Conservation (phyloP, 1,140 invertebrate species). For the Heliconius congener region DNA sequence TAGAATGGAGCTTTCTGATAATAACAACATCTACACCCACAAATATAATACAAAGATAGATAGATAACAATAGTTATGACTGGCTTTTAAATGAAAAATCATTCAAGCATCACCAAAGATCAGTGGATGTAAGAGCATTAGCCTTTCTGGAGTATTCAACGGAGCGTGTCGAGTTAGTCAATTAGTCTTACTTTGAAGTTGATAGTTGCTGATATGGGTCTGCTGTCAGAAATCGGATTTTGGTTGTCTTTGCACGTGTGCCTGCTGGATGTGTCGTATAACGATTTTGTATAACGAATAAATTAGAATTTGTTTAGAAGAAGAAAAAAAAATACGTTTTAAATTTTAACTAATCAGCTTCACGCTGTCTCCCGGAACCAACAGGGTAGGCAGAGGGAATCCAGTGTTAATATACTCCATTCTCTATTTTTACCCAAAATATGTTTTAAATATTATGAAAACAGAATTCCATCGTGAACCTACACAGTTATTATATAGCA, state of each 20-base stretch:
- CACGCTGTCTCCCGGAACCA: background rate
- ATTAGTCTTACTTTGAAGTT: slow-evolving; percentile 51
- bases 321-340: too few relatives aligned
- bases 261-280: background rate
- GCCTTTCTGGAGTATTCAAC: slow-evolving; percentile 28
- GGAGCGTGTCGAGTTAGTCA: slow-evolving; percentile 42
- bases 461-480: too few relatives aligned
- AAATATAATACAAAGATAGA: background rate
- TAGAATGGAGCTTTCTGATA: too few relatives aligned
- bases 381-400: too few relatives aligned
- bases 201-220: slow-evolving; percentile 50
- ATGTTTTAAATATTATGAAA: too few relatives aligned
- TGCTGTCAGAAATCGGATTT: slow-evolving; percentile 42
- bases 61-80: slow-evolving; percentile 1
- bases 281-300: background rate
- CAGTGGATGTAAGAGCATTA: slow-evolving; percentile 39
- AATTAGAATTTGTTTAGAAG: too few relatives aligned
- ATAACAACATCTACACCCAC: background rate
- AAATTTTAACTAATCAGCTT: background rate
- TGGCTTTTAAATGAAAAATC: slow-evolving; percentile 29
- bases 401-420: too few relatives aligned
- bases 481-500: too few relatives aligned
- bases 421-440: too few relatives aligned
- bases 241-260: slow-evolving; percentile 25
- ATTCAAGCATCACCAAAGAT: slow-evolving; percentile 38